Percentiles rank a stretch among this genome's conserved stretches.
phyloP scores from a whole-genome alignment of 1,140 invertebrate genomes.

The Drosophila baimaii region DNA sequence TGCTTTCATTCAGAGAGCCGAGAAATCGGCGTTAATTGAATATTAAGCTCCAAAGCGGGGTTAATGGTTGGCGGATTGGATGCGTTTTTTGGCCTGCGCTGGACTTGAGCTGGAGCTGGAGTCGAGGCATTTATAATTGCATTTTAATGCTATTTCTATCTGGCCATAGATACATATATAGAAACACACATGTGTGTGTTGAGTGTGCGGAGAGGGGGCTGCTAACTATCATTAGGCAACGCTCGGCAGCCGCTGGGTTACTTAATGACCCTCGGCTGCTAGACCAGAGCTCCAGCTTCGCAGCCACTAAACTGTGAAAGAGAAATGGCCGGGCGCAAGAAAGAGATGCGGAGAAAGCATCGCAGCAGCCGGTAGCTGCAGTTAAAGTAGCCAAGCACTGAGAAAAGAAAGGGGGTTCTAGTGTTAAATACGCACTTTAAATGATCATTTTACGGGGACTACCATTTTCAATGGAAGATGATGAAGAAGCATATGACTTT shows the following conservation, averaged over 20 bases:
- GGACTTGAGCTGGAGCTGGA: slow-evolving; percentile 2
- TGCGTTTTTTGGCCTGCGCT: slow-evolving; percentile 20
- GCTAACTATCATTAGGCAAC: slow-evolving; percentile 54
- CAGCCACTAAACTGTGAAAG: slow-evolving; percentile 74
- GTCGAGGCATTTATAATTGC: slow-evolving; percentile 58
- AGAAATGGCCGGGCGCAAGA: slow-evolving; percentile 57
- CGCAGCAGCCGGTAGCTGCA: slow-evolving; percentile 4
- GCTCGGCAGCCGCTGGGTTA: slow-evolving; percentile 44
- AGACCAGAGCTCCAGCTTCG: slow-evolving; percentile 38
- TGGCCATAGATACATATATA: slow-evolving; percentile 26
- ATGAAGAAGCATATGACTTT: too few species aligned
- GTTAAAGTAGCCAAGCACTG: not conserved
- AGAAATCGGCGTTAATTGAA: slow-evolving; percentile 63
- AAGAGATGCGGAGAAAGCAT: slow-evolving; percentile 79
- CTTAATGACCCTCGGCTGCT: slow-evolving; percentile 74
- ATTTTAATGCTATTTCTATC: slow-evolving; percentile 72
- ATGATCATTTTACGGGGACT: too few species aligned
- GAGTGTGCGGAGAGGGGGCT: slow-evolving; percentile 8
- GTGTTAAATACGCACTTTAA: too few species aligned
- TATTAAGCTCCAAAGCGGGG: slow-evolving; percentile 37
- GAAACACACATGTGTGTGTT: slow-evolving; percentile 21
- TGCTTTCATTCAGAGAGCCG: slow-evolving; percentile 55
- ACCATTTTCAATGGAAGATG: too few species aligned
- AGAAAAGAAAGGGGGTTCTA: not conserved
- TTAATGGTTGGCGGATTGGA: slow-evolving; percentile 39